Evolutionary conservation across 2,797 vertebrate genomes (phyloP), one percentile per base, ranked within the genome.

Genomic region (Astyanax mexicanus): DNA sequence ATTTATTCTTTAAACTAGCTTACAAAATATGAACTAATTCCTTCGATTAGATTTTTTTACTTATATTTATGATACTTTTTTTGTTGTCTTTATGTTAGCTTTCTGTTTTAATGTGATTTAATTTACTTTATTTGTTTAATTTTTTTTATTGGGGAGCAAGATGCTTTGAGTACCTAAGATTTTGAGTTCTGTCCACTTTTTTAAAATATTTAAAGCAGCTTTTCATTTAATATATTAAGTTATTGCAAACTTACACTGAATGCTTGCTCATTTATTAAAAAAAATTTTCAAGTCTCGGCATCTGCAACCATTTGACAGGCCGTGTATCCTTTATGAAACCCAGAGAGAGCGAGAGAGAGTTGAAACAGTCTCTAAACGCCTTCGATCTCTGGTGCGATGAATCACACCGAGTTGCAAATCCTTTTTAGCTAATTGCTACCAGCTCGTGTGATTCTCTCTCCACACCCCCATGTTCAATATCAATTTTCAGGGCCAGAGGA

Each of bases 351-450:
- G 74, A 86, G 82, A 84, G 86, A 86, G 81, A 29, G 21, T 19
- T 35, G 60, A 9, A 35, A 55, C 90, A 86, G 77, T 84, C 90
- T 91, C 92, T 93, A 96, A 95, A 96, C 94, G 92, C 95, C 94
- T 96, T 95, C 90, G 94, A 96, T 97, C 94, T 94, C 92, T 84
- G 87, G 94, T 90, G 95, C 95, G 95, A 97, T 97, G 96, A 96
- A 95, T 97, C 95, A 95, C 92, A 94, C 91, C 91, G 93, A 96
- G 95, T 94, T 91, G 91, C 94, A 95, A 96, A 97, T 96, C 96
- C 96, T 97, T 96, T 98, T 96, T 97, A 96, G 95, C 96, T 99
- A 98, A 99, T 98, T 99, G 96, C 96, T 96, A 96, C 95, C 95
- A 95, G 95, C 95, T 94, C 94, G 94, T 93, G 95, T 95, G 95